Evolutionary conservation across 2,797 vertebrate species (phyloP), one percentile per base, ranked within the genome.

Genomic region (Sarcoramphus papa): DNA sequence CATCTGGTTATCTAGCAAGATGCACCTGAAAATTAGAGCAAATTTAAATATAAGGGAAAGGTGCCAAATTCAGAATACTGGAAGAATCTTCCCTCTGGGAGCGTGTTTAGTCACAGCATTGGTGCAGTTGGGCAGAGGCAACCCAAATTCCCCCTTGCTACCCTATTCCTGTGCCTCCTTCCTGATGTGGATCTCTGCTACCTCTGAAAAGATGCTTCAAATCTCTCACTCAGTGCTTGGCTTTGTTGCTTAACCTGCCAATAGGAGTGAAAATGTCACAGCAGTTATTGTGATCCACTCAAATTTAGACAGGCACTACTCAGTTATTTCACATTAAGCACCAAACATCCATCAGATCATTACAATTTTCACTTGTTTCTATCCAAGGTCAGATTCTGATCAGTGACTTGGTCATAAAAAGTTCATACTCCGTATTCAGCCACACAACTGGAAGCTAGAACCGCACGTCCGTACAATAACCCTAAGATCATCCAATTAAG

Each of bases 21-120:
- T 91, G 93, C 93, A 96, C 94, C 92, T 91, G 90, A 97, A 97
- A 96, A 92, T 90, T 62, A 94, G 89, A 94, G 74, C 48, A 64
- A 91, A 90, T 97, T 96, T 95, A 83, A 88, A 95, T 85, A 80
- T 65, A 96, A 94, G 91, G 82, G 92, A 96, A 95, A 95, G 35
- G 28, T 97, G 94, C 85, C 89, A 96, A 86, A 91, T 92, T 88
- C 92, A 84, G 85, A 88, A 87, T 80, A 90, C 33, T 78, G 72
- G 80, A 73, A 97, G 91, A 91, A 65, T 90, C 56, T 80, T 88
- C 25, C 57, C 50, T 70, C 62, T 68, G 86, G 65, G 67, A 95
- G 33, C 23, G 0, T 51, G 40, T 93, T 95, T 72, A 91, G 67
- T 72, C 57, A 80, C 56, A 81, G 76, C 28, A 63, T n/a, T 78